Evolutionary conservation across 1,140 invertebrate genomes (phyloP), one percentile per base, ranked within the genome.

Genomic region (Atta cephalotes): DNA sequence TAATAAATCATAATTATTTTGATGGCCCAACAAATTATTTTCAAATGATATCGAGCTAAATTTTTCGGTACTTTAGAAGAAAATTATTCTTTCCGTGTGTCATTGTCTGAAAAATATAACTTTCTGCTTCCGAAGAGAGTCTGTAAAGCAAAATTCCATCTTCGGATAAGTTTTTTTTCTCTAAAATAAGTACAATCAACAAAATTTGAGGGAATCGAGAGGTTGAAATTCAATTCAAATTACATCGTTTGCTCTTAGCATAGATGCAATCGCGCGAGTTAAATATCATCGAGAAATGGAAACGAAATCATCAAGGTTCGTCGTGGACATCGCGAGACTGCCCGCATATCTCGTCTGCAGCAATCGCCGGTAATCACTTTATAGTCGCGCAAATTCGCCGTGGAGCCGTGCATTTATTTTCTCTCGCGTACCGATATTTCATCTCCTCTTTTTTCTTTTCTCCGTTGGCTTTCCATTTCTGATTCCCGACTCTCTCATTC

Each of bases 351-450:
- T 28, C 28, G 28, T 16, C 60, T 12, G 12, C 28, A 18, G 53
- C 79, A 60, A 71, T 81, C 66, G 65, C 35, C 66, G 56, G 56
- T 74, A 82, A 82, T 82, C 56, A 56, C 68, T 82, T 74, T 82
- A 74, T 74, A 74, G 68, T 82, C 80, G 80, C 80, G 80, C 80
- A 74, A 82, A 62, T 82, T 82, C 39, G 51, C 56, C 68, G 16
- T 31, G 70, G 68, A 82, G 56, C 12, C 56, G 68, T 39, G 66
- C 79, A 35, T 82, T 82, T 74, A 82, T 82, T 39, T 82, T 74
- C 68, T 45, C 70, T 71, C 70, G 79, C 9, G 2, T 71, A 81
- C 66, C n/a, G 56, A 82, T 82, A 82, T 74, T 74, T 62, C 18
- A 53, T 51, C 51, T 72, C 66, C 70, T 63, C n/a, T 62, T 35